phyloP scores from a whole-genome alignment of 2,797 vertebrate genomes.

The Channa striata region DNA sequence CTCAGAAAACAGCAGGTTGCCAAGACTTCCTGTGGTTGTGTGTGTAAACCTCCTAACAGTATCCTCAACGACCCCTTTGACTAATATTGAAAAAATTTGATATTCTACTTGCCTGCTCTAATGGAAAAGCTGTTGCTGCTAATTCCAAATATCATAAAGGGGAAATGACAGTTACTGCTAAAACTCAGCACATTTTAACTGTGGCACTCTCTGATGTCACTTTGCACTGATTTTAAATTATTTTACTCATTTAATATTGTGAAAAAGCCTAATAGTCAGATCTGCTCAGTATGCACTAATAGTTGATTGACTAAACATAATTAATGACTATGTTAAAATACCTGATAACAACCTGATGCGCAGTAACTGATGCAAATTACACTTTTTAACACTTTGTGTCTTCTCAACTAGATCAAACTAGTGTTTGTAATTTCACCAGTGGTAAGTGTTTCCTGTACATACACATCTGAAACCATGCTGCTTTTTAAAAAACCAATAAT shows the following conservation, averaged over 20 bases:
- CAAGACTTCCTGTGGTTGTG: no score
- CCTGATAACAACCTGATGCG: neutral
- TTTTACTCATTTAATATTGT: neutral
- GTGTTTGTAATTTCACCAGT: neutral
- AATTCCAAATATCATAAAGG: no score
- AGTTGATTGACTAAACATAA: neutral
- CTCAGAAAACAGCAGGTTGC: no score
- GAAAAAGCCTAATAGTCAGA: no score
- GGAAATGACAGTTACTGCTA: no score
- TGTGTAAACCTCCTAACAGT: no score
- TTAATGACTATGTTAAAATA: neutral
- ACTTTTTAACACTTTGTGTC: conserved; percentile 2
- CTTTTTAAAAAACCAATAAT: neutral
- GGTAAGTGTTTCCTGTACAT: conserved; percentile 26
- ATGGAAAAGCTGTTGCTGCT: neutral
- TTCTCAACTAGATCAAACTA: conserved; percentile 12
- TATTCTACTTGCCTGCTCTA: no score
- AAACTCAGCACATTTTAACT: no score
- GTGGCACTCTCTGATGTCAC: neutral
- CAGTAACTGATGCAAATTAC: neutral
- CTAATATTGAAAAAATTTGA: no score
- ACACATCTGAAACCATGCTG: neutral
- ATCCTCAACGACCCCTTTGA: no score
- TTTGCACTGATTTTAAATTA: neutral
- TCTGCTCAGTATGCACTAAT: neutral